A percentile compares a stretch with the other conserved stretches of the same genome.
These are phyloP conservation scores for Galendromus occidentalis DNA, from an alignment of 1,140 invertebrate species.

Conservation along the genomic window DNA sequence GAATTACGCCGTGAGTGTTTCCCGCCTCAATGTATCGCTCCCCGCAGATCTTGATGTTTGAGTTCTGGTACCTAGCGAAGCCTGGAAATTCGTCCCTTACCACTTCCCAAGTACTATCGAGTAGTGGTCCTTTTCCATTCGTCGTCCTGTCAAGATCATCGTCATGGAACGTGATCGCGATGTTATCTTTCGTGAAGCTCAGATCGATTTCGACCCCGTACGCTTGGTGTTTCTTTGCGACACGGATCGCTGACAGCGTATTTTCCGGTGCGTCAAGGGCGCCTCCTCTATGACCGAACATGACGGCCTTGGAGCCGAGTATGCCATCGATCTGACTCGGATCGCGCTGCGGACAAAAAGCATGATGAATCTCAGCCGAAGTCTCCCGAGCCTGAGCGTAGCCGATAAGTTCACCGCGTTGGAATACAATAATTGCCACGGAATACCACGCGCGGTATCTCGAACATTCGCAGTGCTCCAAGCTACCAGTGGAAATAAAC, in stretches of 20 bases:
- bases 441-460: too few relatives aligned
- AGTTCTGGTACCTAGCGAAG: too few relatives aligned
- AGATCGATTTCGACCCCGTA: slow-evolving; percentile 49
- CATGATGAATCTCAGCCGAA: too few relatives aligned
- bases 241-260: slow-evolving; percentile 17
- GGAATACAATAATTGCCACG: too few relatives aligned
- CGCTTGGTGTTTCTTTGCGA: slow-evolving; percentile 19
- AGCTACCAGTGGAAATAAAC: too few relatives aligned
- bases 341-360: too few relatives aligned
- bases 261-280: slow-evolving; percentile 19
- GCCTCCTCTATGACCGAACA: slow-evolving; percentile 17
- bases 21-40: background rate
- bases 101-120: slow-evolving; percentile 39
- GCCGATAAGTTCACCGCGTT: too few relatives aligned
- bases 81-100: slow-evolving; percentile 15
- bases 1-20: background rate
- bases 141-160: slow-evolving; percentile 43
- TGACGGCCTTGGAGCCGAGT: background rate
- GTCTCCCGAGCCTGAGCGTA: too few relatives aligned
- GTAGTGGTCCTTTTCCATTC: slow-evolving; percentile 34
- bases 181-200: slow-evolving; percentile 43
- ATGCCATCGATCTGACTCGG: too few relatives aligned
- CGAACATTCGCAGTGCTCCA: too few relatives aligned
- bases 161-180: slow-evolving; percentile 54
- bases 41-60: background rate